Conservation (phyloP, 2,888 invertebrate species). For the Minunthozetes semirufus region DNA sequence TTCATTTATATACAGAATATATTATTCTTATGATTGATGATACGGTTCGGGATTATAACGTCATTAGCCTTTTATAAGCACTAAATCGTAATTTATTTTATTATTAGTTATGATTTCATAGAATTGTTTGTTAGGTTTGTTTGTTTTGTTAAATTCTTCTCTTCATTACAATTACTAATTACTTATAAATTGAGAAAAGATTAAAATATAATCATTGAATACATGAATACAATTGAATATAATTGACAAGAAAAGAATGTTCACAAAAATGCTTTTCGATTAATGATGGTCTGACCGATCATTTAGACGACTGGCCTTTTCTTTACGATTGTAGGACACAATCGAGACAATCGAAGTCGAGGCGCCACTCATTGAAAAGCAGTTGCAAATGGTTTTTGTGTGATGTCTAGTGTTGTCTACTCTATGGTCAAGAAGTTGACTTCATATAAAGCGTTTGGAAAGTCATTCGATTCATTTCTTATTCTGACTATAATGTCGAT, state of each 20-base stretch:
- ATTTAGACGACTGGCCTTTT: neutral
- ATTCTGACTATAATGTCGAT: slow-evolving; percentile 8
- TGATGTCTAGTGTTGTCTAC: neutral
- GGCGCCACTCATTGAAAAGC: slow-evolving; percentile 25
- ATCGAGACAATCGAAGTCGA: neutral
- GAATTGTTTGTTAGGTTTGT: neutral
- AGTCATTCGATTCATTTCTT: slow-evolving; percentile 19
- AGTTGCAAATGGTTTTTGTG: slow-evolving; percentile 4
- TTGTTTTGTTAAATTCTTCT: neutral
- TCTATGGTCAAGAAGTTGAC: slow-evolving; percentile 22
- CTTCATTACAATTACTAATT: neutral
- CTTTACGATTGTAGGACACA: neutral
- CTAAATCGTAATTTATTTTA: slow-evolving; percentile 18
- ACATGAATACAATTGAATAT: neutral
- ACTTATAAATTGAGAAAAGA: neutral
- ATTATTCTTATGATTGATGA: slow-evolving; percentile 26
- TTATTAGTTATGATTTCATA: neutral
- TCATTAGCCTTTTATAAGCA: slow-evolving; percentile 22
- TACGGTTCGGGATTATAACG: slow-evolving; percentile 21
- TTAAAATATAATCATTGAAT: slow-evolving; percentile 5
- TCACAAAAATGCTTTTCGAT: neutral
- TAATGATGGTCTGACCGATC: neutral
- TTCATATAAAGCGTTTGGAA: slow-evolving; percentile 23
- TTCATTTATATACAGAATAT: neutral
- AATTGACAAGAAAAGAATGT: neutral